Evolutionary conservation across 1,140 invertebrate species (phyloP).

Genomic region (Lucilia sericata): DNA sequence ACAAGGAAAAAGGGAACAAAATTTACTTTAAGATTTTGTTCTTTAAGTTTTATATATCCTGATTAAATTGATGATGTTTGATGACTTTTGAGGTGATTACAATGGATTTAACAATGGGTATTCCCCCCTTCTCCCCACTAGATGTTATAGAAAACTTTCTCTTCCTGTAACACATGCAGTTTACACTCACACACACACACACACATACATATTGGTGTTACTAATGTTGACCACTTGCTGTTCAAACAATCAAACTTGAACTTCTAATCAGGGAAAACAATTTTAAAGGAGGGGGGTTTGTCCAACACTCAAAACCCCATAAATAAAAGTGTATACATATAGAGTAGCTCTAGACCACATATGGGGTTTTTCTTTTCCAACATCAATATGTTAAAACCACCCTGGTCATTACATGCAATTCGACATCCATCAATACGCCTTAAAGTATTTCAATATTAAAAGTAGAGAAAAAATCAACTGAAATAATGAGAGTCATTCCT

Average conservation of each 20-base stretch:
- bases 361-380: conserved; percentile 51
- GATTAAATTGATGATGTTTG: conserved; percentile 68
- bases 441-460: conserved; percentile 43
- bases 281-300: too few species aligned
- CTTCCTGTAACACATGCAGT: conserved; percentile 35
- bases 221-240: not conserved
- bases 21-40: conserved; percentile 8
- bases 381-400: conserved; percentile 50
- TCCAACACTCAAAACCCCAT: not conserved
- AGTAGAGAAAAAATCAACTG: not conserved
- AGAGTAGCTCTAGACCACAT: conserved; percentile 50
- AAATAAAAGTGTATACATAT: not conserved
- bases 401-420: conserved; percentile 64
- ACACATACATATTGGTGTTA: conserved; percentile 2
- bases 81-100: conserved; percentile 67
- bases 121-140: not conserved
- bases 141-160: too few species aligned
- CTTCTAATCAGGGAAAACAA: not conserved
- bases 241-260: conserved; percentile 6
- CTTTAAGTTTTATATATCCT: conserved; percentile 28
- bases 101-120: conserved; percentile 36
- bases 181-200: not conserved
- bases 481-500: conserved; percentile 5
- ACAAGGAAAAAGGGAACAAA: not conserved
- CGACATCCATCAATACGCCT: conserved; percentile 61